phyloP scores from a whole-genome alignment of 1,140 invertebrate genomes.

The Magallana ariakensis region DNA sequence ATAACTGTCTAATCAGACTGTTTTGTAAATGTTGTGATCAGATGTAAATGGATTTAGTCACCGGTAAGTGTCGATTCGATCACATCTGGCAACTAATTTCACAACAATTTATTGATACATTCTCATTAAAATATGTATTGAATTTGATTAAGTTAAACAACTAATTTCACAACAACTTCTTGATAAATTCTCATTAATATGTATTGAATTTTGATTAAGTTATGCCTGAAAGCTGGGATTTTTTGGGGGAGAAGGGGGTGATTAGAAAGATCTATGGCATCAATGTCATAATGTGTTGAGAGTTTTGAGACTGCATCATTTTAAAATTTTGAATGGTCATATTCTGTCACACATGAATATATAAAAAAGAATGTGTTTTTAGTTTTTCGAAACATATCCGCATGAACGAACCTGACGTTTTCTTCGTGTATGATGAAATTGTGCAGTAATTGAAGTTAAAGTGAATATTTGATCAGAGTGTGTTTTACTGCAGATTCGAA shows the following conservation, averaged over 20 bases:
- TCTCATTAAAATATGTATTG: too few relatives aligned
- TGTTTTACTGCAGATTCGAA: background rate
- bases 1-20: too few relatives aligned
- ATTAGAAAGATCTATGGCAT: background rate
- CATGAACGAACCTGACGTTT: background rate
- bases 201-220: too few relatives aligned
- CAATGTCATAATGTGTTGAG: background rate
- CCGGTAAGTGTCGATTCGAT: background rate
- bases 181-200: background rate
- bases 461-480: background rate
- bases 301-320: slow-evolving; percentile 5
- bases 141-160: background rate
- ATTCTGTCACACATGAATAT: background rate
- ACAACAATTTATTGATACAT: background rate
- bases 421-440: slow-evolving; percentile 7
- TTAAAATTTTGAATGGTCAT: background rate
- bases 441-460: background rate
- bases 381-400: background rate
- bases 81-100: background rate
- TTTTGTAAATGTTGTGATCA: too few relatives aligned
- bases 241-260: too few relatives aligned
- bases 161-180: background rate
- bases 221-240: too few relatives aligned
- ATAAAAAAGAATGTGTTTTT: background rate
- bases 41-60: too few relatives aligned